Conservation (phyloP, 1,140 invertebrate genomes). For the Myzus persicae region DNA sequence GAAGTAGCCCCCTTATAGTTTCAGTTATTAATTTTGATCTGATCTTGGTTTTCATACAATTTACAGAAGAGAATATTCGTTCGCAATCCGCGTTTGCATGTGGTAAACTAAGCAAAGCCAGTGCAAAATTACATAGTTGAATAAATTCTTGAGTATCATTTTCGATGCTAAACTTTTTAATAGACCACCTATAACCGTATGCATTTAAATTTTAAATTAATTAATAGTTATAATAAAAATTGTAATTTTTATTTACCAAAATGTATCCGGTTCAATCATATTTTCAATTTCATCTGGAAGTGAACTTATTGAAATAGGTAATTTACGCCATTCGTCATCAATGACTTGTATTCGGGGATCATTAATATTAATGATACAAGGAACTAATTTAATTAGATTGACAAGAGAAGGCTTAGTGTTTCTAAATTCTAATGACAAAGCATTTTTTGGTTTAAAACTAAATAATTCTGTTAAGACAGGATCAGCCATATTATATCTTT, state of each 20-base stretch:
- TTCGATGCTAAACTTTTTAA: not conserved
- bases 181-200: not conserved
- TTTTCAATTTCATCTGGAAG: not conserved
- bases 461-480: not conserved
- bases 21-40: not conserved
- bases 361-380: slow-evolving; percentile 5
- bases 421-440: slow-evolving; percentile 5
- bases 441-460: slow-evolving; percentile 32
- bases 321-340: slow-evolving; percentile 1
- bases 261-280: not conserved
- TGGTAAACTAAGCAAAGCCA: not conserved
- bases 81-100: not conserved
- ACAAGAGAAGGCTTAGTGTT: not conserved
- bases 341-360: not conserved
- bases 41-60: not conserved
- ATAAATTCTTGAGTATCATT: not conserved
- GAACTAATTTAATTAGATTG: not conserved
- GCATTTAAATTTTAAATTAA: not conserved
- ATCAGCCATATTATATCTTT: slow-evolving; percentile 17
- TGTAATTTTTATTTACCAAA: not conserved
- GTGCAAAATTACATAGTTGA: not conserved
- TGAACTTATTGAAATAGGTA: not conserved
- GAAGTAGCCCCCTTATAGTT: not conserved
- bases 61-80: not conserved
- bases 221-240: not conserved